Evolutionary conservation across 2,797 vertebrate species (phyloP), one percentile per base, ranked within the genome.

Genomic region (Rhincodon typus): DNA sequence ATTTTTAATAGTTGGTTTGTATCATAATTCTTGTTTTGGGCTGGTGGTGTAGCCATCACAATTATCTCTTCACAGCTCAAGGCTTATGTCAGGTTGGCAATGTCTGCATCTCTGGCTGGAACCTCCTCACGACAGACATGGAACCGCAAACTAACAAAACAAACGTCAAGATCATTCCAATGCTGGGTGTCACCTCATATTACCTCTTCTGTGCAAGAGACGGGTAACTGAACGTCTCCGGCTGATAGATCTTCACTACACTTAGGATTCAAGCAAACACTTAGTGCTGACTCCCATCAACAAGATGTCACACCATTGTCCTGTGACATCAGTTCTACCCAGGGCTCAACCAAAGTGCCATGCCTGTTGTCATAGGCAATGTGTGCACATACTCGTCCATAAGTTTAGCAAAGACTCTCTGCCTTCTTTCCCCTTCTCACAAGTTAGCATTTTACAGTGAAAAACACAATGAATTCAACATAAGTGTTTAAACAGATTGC

Each of bases 21-120:
- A n/a, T 42, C n/a, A 93, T 69, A 69, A 93, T 69, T 93, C 19
- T n/a, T 42, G 66, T 21, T 93, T 93, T 93, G 90, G n/a, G 62
- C n/a, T 93, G 62, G 62, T 42, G 90, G 19, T 69, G n/a, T 42
- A 69, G n/a, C 66, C 66, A 93, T 93, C 90, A 93, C 90, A 69
- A 93, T 93, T 69, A 93, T 38, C 90, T 93, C 62, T 46, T 84
- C 19, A 69, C 34, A 69, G 66, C 25, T 67, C 21, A 13, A 67
- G 7, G 90, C 90, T 66, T 17, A n/a, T 19, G 62, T 91, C 53
- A 91, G 88, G 30, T 25, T 15, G 19, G 7, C 17, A 62, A 30
- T 23, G 34, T 62, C 30, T 62, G 53, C 34, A n/a, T 91, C 42
- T 42, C 90, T 69, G 62, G n/a, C n/a, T 93, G n/a, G 90, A 42